Base-by-base conservation (phyloP, 2,113 vertebrate species). In the Uria aalge region DNA sequence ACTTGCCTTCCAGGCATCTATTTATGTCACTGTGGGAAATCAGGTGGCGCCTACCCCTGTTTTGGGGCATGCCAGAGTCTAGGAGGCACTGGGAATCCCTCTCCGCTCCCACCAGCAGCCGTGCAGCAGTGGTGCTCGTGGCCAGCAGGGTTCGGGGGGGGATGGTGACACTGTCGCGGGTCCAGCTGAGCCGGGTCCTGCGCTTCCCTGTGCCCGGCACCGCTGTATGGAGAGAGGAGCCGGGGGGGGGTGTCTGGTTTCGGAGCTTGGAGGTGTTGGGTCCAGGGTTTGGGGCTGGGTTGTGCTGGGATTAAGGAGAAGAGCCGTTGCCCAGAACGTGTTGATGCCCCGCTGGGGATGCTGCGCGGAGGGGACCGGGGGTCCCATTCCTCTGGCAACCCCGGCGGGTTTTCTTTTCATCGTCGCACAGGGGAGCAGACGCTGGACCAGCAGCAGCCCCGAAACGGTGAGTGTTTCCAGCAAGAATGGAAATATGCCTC, bases 301-400 rank as follows among this genome's bases (percentile, higher is more conserved):
- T 38, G 47, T 43, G 60, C 30, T 52, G 62, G 26, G 45, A 24
- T 9, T n/a, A 24, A 76, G 41, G 15, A 69, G 56, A 73, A 45
- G 47, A 56, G 21, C 19, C 1, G 1, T 14, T 40, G 40, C 27
- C 27, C 18, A 12, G 45, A 55, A 16, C 2, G 1, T 0, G 0
- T 12, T 8, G 53, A n/a, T 30, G 27, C 59, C 40, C 26, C 5
- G 53, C n/a, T 47, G 45, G 85, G 62, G 66, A 23, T 1, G 0
- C 7, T 2, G 4, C 50, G 60, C 0, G 2, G 67, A 59, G 20
- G 43, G 50, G 43, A 78, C 50, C 9, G 8, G 30, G n/a, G 6
- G 2, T 29, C 53, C 57, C 19, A 0, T 40, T 38, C 43, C 18
- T 30, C 38, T 69, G 64, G n/a, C 14, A 57, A 3, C 48, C 13